Evolutionary conservation across 1,140 invertebrate species (phyloP), one percentile per base, ranked within the genome.

Genomic region (Conus ventricosus): DNA sequence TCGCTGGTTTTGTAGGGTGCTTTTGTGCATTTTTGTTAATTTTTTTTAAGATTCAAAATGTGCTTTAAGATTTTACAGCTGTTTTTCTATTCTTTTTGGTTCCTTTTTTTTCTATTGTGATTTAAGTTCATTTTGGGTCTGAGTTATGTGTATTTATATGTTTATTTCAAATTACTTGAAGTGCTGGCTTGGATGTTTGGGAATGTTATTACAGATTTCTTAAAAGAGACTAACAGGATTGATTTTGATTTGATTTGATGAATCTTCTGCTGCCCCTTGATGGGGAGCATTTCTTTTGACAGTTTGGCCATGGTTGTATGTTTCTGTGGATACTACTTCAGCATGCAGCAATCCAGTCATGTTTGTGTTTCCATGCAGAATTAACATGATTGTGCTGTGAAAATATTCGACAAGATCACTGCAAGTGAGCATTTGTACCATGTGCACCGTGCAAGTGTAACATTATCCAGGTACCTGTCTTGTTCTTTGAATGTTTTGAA

Each of bases 361-460:
- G 76, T 78, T 7, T 78, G 76, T 78, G 25, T 78, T 23, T 78
- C 10, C 7, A 17, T 78, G 13, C 76, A 78, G 76, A 78, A 27
- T 78, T 78, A 78, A 78, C 76, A 78, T 78, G 71, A n/a, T 76
- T 76, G 76, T 78, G 76, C 76, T 78, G 76, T 78, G 76, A 78
- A 13, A 8, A 11, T 8, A 7, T 51, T 51, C 7, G 25, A 7
- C 76, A n/a, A 27, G 25, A 11, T 27, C 11, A 27, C 25, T 11
- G 10, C 6, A 25, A 78, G 17, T 78, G 76, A 78, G 76, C 76
- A 51, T 78, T 75, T 75, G 20, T 20, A 71, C 39, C 76, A n/a
- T 39, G n/a, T 51, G 39, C 76, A 51, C 76, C 76, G 76, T 78
- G 39, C n/a, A 23, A 76, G 20, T 76, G 8, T 76, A 10, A 0